Conservation (phyloP, 1,140 invertebrate species). For the Drosophila chauvacae region DNA sequence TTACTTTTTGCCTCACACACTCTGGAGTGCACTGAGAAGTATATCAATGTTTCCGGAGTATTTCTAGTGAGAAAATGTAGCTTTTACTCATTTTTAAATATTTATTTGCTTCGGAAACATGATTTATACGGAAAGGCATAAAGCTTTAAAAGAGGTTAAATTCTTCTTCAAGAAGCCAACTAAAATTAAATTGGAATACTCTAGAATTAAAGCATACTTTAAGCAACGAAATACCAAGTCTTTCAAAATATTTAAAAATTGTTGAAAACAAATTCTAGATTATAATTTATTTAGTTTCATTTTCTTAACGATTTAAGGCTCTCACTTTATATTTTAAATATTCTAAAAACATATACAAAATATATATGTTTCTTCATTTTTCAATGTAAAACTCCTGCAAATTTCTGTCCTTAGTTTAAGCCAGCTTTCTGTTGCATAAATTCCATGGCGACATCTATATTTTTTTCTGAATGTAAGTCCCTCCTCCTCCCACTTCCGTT, state of each 20-base stretch:
- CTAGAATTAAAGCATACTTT: not conserved
- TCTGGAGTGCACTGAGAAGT: conserved; percentile 6
- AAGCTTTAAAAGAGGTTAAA: not conserved
- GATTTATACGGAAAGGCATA: not conserved
- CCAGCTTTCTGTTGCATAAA: not conserved
- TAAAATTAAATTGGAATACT: not conserved
- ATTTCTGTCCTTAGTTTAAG: not conserved
- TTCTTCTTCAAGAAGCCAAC: not conserved
- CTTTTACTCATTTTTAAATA: not conserved
- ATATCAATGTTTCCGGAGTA: rapidly evolving
- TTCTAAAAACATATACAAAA: too few species aligned
- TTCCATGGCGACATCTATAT: not conserved
- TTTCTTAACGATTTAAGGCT: too few species aligned
- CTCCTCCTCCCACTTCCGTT: conserved; percentile 23
- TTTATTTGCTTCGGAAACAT: not conserved
- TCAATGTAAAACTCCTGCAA: not conserved
- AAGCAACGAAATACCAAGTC: not conserved
- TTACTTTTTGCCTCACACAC: conserved; percentile 70
- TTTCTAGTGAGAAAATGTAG: not conserved
- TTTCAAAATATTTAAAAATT: too few species aligned
- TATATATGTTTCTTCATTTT: not conserved
- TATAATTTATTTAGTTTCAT: too few species aligned
- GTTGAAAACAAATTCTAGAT: too few species aligned
- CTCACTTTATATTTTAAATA: too few species aligned
- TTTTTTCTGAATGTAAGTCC: conserved; percentile 12